A percentile compares a stretch with the other conserved stretches of the same genome.
Evolutionary conservation across 2,113 vertebrate species (phyloP).

Genomic region (Acanthisitta chloris): DNA sequence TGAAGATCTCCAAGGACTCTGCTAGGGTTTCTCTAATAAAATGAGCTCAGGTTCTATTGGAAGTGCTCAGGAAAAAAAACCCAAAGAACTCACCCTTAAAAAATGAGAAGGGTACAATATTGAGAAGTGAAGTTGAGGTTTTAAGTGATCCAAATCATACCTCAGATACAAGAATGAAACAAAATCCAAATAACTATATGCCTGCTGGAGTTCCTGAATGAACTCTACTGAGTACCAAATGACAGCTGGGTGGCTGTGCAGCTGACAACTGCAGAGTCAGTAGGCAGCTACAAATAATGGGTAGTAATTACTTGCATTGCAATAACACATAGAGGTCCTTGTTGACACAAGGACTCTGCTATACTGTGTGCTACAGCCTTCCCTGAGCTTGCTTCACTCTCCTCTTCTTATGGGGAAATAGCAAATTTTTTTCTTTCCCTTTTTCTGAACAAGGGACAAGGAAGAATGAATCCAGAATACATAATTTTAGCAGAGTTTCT

Average conservation of each 20-base stretch:
- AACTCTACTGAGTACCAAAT: background rate
- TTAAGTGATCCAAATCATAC: background rate
- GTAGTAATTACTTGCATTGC: slow-evolving; percentile 1
- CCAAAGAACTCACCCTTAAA: background rate
- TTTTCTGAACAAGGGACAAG: background rate
- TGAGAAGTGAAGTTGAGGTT: background rate
- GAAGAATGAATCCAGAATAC: background rate
- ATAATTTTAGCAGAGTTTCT: background rate
- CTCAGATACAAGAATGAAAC: background rate
- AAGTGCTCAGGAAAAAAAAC: background rate
- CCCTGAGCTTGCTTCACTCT: background rate
- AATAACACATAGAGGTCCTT: background rate
- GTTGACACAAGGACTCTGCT: background rate
- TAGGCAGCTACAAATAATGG: background rate
- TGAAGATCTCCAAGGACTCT: background rate
- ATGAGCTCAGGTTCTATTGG: background rate
- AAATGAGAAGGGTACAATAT: background rate
- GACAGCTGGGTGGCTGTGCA: background rate
- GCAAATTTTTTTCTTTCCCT: background rate
- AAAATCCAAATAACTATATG: background rate
- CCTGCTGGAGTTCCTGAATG: background rate
- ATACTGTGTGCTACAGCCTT: background rate
- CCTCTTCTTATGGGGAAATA: background rate
- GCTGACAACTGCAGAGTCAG: background rate
- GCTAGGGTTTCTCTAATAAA: background rate